Percentiles rank a stretch among this genome's conserved stretches.
These are phyloP conservation scores for Phocides pigmalion DNA, from an alignment of 1,140 invertebrate genomes.

Conservation along the genomic window DNA sequence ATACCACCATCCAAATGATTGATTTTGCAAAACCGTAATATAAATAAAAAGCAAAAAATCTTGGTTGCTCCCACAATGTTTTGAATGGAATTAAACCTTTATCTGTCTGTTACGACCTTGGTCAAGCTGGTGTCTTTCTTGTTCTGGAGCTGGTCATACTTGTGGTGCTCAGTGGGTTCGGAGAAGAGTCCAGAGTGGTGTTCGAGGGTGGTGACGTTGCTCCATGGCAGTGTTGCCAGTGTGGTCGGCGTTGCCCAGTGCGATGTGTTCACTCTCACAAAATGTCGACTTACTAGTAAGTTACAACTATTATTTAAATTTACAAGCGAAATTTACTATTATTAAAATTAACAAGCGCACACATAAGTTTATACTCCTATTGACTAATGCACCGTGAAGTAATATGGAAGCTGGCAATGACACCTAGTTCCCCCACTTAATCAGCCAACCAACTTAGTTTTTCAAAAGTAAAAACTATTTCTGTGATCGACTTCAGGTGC, in stretches of 20 bases:
- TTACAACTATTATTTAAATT: background rate
- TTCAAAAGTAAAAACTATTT: too few species aligned
- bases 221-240: constrained; percentile 73
- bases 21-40: background rate
- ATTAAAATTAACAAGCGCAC: too few species aligned
- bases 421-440: too few species aligned
- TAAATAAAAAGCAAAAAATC: constrained; percentile 5
- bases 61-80: constrained; percentile 6
- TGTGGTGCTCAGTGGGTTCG: constrained; percentile 41
- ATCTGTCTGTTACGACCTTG: constrained; percentile 49
- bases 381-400: too few species aligned
- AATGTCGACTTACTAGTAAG: constrained; percentile 56
- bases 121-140: constrained; percentile 64
- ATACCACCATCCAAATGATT: background rate
- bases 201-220: constrained; percentile 68
- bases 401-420: too few species aligned
- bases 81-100: constrained; percentile 49
- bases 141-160: constrained; percentile 62
- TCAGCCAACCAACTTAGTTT: too few species aligned
- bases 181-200: constrained; percentile 70
- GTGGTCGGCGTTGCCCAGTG: constrained; percentile 76
- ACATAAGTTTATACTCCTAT: too few species aligned
- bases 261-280: constrained; percentile 40
- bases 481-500: too few species aligned
- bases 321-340: too few species aligned